phyloP scores from a whole-genome alignment of 2,888 invertebrate species.

The Apamea anceps region DNA sequence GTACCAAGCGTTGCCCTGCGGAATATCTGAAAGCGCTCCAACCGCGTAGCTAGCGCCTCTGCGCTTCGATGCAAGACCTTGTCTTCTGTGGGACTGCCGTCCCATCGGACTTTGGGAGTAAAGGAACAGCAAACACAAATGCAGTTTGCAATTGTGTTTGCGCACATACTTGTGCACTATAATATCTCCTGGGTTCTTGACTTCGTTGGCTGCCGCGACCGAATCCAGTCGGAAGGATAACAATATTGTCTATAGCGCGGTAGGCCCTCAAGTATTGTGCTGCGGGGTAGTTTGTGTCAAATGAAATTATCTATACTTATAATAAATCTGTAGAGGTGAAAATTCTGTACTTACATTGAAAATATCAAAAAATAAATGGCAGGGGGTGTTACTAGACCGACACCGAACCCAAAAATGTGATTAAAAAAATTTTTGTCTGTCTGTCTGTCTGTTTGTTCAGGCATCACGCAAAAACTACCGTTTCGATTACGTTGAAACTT shows the following conservation, averaged over 20 bases:
- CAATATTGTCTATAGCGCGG: not conserved
- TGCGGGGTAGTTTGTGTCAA: not conserved
- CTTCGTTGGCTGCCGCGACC: not conserved
- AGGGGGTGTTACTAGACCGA: too few species aligned
- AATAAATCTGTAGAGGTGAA: too few species aligned
- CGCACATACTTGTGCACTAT: not conserved
- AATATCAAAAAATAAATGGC: too few species aligned
- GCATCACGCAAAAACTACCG: too few species aligned
- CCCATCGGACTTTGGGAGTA: not conserved
- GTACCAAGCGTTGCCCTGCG: not conserved
- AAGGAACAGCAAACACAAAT: too few species aligned
- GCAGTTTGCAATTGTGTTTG: not conserved
- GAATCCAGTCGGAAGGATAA: not conserved
- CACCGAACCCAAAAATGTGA: too few species aligned
- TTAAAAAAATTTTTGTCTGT: too few species aligned
- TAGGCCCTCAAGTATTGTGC: not conserved
- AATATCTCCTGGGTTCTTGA: not conserved
- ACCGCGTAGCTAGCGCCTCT: not conserved
- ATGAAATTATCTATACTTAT: too few species aligned
- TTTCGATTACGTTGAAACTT: too few species aligned
- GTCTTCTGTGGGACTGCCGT: not conserved
- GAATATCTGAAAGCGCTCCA: not conserved
- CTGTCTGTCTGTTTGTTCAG: too few species aligned
- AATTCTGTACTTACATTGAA: too few species aligned
- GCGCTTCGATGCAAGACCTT: not conserved